These are phyloP conservation scores for Aphodius granarius DNA, from an alignment of 2,888 invertebrate genomes.

Conservation along the genomic window DNA sequence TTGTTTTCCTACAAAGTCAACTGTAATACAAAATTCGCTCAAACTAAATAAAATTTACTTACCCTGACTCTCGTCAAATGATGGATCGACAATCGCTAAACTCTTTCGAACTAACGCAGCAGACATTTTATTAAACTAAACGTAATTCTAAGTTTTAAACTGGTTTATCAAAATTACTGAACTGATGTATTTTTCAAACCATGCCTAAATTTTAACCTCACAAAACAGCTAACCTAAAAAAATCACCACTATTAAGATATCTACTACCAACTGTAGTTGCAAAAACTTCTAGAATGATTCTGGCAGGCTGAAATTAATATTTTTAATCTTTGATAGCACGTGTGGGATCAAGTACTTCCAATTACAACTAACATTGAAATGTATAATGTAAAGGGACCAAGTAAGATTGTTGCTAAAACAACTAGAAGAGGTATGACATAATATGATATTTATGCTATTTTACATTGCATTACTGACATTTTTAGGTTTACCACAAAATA, in stretches of 20 bases:
- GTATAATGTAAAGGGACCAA: constrained; percentile 89
- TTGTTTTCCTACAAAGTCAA: constrained; percentile 28
- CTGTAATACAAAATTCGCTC: not conserved
- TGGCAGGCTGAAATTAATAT: not conserved
- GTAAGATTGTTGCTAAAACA: constrained; percentile 86
- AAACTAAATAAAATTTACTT: constrained; percentile 2
- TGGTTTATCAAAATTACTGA: not conserved
- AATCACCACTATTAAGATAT: not conserved
- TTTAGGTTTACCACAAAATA: constrained; percentile 77
- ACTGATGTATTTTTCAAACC: no score
- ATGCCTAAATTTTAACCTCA: not conserved
- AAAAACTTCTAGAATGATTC: not conserved
- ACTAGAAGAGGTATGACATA: constrained; percentile 63
- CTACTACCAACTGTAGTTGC: not conserved
- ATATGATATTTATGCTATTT: constrained; percentile 16
- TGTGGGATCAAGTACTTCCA: not conserved
- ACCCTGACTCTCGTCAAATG: constrained; percentile 20
- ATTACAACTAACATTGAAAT: constrained; percentile 54
- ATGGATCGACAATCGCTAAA: constrained; percentile 46
- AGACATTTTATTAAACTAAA: constrained; percentile 41
- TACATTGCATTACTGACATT: constrained; percentile 24
- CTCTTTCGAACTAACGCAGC: constrained; percentile 46
- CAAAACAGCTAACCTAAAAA: not conserved
- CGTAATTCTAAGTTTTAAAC: not conserved
- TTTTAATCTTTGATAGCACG: constrained; percentile 5